Base-by-base conservation (phyloP, 2,797 vertebrate species). In the Helicolenus hilgendorfi region DNA sequence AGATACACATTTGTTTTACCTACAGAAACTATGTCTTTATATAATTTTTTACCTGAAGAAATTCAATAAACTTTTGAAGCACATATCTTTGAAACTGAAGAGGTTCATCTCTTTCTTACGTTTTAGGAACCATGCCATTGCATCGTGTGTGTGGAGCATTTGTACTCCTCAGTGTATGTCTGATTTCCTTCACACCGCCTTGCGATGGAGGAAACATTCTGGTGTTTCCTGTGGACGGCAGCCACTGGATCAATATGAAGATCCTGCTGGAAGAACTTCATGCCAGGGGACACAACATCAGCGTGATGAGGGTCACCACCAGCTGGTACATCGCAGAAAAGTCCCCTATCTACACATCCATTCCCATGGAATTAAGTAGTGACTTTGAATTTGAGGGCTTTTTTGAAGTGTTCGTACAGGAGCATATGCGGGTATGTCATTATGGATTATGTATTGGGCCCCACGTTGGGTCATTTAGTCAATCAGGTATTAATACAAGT, bases 171-270 rank as follows among this genome's bases (percentile, higher is more conserved):
- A 62, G 76, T 5, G 9, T 73, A 1, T 85, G 56, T 65, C 65
- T 93, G 65, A 63, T 84, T 31, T 81, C 83, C 49, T 41, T 92
- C 59, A 27, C 73, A 11, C 73, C 85, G 20, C 31, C 62, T 24
- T 96, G 93, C 7, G 10, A 94, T 69, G 94, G 93, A 41, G 96
- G 96, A 5, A 97, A 96, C 45, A 89, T 97, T 60, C 68, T 97
- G 27, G 95, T 97, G 7, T 95, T 93, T 69, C 96, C 97, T 4
- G 1, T 96, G 0, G 97, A 97, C 1, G 97, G 97, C 11, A 97
- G 96, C 65, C 97, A 97, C 59, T 97, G 96, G 97, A 70, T 97
- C 74, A 97, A 97, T 67, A 97, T 97, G 95, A 95, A 96, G 78
- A 64, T 97, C n/a, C 72, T 97, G 53, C 74, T 97, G 3, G 94